Conservation (phyloP, 2,113 vertebrate genomes). For the Takifugu bimaculatus region DNA sequence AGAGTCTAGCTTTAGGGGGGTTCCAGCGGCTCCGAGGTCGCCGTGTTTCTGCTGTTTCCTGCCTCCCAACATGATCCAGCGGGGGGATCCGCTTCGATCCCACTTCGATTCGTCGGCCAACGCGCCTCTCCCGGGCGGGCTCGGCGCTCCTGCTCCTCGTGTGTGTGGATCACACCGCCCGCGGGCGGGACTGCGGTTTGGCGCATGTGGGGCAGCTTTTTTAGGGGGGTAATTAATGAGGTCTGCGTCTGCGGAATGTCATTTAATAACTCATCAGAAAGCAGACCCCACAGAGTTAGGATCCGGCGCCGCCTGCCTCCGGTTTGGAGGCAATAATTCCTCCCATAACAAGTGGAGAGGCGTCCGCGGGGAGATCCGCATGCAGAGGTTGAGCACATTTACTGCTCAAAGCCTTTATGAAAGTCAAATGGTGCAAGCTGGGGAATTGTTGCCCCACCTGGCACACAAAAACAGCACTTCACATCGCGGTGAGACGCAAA, state of each 20-base stretch:
- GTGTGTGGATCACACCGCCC: not conserved
- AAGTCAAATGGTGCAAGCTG: conserved; percentile 49
- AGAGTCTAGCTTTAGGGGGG: conserved; percentile 85
- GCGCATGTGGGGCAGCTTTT: too few relatives aligned
- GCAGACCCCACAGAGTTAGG: too few relatives aligned
- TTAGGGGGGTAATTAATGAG: too few relatives aligned
- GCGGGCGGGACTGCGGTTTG: not conserved
- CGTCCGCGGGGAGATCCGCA: conserved; percentile 11
- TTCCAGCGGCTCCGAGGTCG: conserved; percentile 64
- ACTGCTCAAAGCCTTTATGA: conserved; percentile 53
- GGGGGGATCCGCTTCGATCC: conserved; percentile 12
- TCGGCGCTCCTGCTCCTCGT: not conserved
- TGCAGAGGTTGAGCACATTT: conserved; percentile 28
- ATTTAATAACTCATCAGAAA: too few relatives aligned
- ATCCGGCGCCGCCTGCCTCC: too few relatives aligned
- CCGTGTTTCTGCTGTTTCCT: conserved; percentile 25
- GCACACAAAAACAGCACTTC: conserved; percentile 33
- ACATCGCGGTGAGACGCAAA: conserved; percentile 34
- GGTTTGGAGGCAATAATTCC: too few relatives aligned
- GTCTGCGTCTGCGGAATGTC: too few relatives aligned
- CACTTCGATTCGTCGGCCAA: conserved; percentile 6
- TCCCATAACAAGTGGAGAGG: too few relatives aligned
- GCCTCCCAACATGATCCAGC: conserved; percentile 14
- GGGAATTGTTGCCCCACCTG: conserved; percentile 18
- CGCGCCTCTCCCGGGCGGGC: conserved; percentile 5